These are phyloP conservation scores for Coelopa frigida DNA, from an alignment of 1,140 invertebrate genomes.

Conservation along the genomic window DNA sequence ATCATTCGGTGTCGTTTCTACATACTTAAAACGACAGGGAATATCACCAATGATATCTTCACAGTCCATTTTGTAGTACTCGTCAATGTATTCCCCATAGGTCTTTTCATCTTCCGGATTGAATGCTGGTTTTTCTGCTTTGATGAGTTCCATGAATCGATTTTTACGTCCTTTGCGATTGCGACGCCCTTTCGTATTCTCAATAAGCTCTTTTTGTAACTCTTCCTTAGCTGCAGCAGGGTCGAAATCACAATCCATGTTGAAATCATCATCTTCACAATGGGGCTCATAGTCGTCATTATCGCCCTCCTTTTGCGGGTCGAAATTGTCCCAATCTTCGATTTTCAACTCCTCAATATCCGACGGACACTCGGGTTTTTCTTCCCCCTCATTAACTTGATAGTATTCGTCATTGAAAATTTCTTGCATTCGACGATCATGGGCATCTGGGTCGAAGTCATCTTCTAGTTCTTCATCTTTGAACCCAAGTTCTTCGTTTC, in stretches of 20 bases:
- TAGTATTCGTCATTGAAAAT: conserved; percentile 87
- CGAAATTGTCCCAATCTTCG: conserved; percentile 70
- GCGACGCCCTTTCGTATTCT: conserved; percentile 51
- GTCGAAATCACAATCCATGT: conserved; percentile 85
- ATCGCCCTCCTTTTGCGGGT: conserved; percentile 31
- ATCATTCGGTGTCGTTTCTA: conserved; percentile 79
- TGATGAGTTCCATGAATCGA: conserved; percentile 64
- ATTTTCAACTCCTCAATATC: conserved; percentile 68
- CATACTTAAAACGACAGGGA: conserved; percentile 90
- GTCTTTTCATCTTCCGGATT: conserved; percentile 68
- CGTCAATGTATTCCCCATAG: conserved; percentile 84
- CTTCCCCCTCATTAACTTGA: conserved; percentile 56
- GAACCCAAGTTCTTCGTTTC: conserved; percentile 60
- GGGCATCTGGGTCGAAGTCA: conserved; percentile 89
- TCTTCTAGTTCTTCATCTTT: conserved; percentile 66
- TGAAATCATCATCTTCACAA: conserved; percentile 75
- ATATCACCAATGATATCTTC: conserved; percentile 90
- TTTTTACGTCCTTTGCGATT: conserved; percentile 53
- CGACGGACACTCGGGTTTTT: conserved; percentile 71
- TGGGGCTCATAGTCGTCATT: conserved; percentile 47
- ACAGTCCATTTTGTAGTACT: conserved; percentile 90
- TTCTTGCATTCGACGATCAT: conserved; percentile 81
- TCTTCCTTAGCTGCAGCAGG: conserved; percentile 48
- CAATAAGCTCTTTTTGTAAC: conserved; percentile 52
- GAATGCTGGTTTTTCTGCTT: conserved; percentile 70